Evolutionary conservation across 2,888 invertebrate genomes (phyloP), one percentile per base, ranked within the genome.

Genomic region (Orchesella flavescens): DNA sequence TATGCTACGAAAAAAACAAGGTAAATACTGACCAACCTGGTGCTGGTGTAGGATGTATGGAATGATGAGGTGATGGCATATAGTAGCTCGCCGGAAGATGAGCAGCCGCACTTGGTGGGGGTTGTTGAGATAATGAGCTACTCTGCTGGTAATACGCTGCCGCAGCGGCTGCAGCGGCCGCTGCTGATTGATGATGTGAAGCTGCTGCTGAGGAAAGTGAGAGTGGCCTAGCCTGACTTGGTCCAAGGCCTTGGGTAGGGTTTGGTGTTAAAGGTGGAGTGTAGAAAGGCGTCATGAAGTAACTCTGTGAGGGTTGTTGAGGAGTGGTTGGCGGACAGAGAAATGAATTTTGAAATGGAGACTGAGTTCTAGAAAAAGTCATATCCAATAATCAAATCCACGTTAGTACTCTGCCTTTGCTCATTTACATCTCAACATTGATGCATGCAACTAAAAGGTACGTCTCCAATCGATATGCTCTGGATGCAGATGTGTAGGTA

Each of bases 1-100:
- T 19, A 15, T 66, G 12, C 69, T 83, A 81, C 73, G 34, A 61
- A 73, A 76, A 63, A 73, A 78, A 84, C 84, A 76, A 86, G 87
- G 86, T 77, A 85, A 87, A 87, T 87, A 88, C 87, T 84, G 86
- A 88, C 88, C 87, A 87, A 88, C 88, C 88, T 88, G 88, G 88
- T 87, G 88, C 86, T 86, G 88, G 77, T 80, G 87, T 78, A 19
- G 87, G 86, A 24, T 85, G 88, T 55, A 88, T 86, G 87, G 88
- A 87, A 86, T 87, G 88, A 84, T 86, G 85, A 55, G 87, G 85
- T 24, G 86, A 84, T 55, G 86, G 74, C 71, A 87, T 86, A 69
- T 86, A 87, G 57, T 86, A 88, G 74, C 76, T 87, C 57, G 86
- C 84, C 7, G 86, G 85, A 43, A 83, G 85, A 59, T 86, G 86